phyloP scores from a whole-genome alignment of 2,888 invertebrate genomes.

The Melolontha melolontha region DNA sequence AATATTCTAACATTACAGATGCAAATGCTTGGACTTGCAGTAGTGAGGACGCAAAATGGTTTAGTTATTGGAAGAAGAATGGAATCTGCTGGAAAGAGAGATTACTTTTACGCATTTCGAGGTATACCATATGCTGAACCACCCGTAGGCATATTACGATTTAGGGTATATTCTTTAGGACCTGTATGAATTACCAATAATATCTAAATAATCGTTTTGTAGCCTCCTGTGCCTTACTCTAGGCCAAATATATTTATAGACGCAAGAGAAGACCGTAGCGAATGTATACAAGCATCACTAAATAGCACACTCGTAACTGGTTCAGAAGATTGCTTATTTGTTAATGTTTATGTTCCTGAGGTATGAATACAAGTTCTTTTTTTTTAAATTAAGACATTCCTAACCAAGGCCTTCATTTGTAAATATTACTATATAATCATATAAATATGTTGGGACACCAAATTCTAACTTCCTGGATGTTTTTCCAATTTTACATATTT shows the following conservation, averaged over 20 bases:
- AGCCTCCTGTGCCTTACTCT: constrained; percentile 2
- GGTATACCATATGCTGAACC: constrained; percentile 9
- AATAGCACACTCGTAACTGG: neutral
- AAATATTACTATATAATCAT: too few relatives aligned
- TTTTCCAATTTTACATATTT: neutral
- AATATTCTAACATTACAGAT: too few relatives aligned
- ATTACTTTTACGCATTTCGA: neutral
- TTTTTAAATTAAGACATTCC: too few relatives aligned
- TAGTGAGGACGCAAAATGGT: neutral
- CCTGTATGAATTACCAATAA: neutral
- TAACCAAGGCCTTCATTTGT: too few relatives aligned
- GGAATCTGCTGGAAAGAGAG: neutral
- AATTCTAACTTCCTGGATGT: too few relatives aligned
- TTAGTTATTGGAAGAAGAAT: neutral
- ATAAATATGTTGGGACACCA: too few relatives aligned
- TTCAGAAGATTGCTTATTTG: constrained; percentile 5
- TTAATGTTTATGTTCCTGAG: constrained; percentile 3
- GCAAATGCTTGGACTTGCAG: too few relatives aligned
- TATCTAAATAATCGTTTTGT: neutral
- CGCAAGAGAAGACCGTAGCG: neutral
- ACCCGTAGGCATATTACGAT: neutral
- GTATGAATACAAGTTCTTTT: neutral
- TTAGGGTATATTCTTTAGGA: neutral
- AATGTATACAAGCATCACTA: neutral
- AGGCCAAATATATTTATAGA: neutral